These are phyloP conservation scores for Xylota segnis DNA, from an alignment of 2,888 invertebrate species.

Conservation along the genomic window DNA sequence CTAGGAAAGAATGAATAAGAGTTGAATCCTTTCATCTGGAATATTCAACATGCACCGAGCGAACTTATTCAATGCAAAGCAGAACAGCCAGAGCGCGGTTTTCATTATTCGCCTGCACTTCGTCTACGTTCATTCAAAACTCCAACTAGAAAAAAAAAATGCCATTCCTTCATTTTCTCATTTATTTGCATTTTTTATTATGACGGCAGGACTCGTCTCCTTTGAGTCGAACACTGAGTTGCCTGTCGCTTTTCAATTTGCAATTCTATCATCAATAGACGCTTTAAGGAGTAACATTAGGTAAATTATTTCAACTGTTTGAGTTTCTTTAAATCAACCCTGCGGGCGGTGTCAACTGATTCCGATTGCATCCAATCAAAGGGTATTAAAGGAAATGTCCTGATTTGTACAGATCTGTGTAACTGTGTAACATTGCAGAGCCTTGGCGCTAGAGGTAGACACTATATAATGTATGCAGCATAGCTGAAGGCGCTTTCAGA, in stretches of 20 bases:
- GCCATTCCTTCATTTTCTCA: slow-evolving; percentile 23
- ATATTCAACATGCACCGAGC: slow-evolving; percentile 2
- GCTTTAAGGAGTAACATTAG: slow-evolving; percentile 29
- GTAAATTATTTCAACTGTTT: slow-evolving; percentile 21
- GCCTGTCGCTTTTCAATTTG: slow-evolving; percentile 18
- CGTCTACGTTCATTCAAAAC: slow-evolving; percentile 9
- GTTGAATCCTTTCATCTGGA: slow-evolving; percentile 22
- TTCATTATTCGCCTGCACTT: slow-evolving; percentile 33
- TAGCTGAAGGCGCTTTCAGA: background rate
- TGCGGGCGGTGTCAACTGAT: slow-evolving; percentile 17
- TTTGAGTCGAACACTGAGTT: background rate
- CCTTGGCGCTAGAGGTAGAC: background rate
- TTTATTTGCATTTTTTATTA: slow-evolving; percentile 53
- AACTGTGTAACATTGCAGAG: background rate
- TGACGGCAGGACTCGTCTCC: slow-evolving; percentile 12
- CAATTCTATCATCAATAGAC: background rate
- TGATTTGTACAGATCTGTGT: slow-evolving; percentile 18
- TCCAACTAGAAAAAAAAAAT: background rate
- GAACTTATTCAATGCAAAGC: slow-evolving; percentile 26
- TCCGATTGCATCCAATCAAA: slow-evolving; percentile 45
- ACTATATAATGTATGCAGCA: background rate
- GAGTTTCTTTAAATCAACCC: slow-evolving; percentile 6
- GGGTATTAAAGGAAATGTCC: slow-evolving; percentile 37
- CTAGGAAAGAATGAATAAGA: background rate
- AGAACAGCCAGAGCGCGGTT: slow-evolving; percentile 19